Evolutionary conservation across 2,113 vertebrate genomes (phyloP), one percentile per base, ranked within the genome.

Genomic region (Pygoscelis antarcticus): DNA sequence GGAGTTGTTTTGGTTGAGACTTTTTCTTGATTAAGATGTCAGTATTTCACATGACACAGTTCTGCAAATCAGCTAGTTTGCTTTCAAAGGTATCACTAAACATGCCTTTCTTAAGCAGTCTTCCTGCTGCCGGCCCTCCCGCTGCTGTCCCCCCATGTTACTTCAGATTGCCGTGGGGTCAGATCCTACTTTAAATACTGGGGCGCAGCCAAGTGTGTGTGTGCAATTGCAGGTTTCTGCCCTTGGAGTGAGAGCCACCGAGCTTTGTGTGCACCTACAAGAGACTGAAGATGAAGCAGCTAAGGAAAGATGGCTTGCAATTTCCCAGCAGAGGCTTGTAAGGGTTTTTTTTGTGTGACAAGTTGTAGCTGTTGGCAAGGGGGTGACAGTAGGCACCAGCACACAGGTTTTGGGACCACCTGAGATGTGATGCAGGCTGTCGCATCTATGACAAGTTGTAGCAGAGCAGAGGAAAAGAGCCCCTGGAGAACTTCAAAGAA

Each of bases 81-180:
- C 32, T 84, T 82, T 83, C 38, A 76, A 40, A 83, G 23, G 3
- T 49, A 18, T 17, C 11, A 5, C 54, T 55, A 42, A 61, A 66
- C 25, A 58, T 32, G n/a, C 29, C 22, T 46, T 34, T 89, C 36
- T 34, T 47, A 55, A 47, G 3, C 29, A 72, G 29, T 40, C 6
- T 65, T 79, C 16, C 70, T 77, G 26, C 40, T 94, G 23, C 25
- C 18, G 87, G 38, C 27, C 36, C 32, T 89, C 22, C 20, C 2
- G 1, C 34, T 83, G n/a, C 22, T 90, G 4, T 61, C 27, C 11
- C 10, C 8, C 8, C 12, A 8, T 0, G 0, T 62, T 70, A 18
- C 15, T 92, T 61, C 17, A 51, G 6, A 8, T 57, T 84, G 42
- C n/a, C 2, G 0, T 30, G 25, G n/a, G 10, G 55, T 77, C 42